Evolutionary conservation across 2,113 vertebrate genomes (phyloP), one percentile per base, ranked within the genome.

Genomic region (Equus przewalskii): DNA sequence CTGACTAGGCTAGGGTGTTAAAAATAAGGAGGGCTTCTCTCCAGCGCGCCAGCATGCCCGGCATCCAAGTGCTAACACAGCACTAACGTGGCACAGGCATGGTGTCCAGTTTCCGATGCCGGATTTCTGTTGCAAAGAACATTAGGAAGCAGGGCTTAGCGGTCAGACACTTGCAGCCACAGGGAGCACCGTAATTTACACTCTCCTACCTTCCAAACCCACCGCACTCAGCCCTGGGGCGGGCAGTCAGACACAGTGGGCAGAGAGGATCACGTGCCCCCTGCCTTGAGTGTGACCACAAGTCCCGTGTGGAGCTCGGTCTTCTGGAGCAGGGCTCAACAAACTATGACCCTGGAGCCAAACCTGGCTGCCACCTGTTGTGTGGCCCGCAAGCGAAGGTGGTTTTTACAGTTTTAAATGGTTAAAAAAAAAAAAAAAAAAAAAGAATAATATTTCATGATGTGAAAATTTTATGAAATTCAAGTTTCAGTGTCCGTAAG

Each of bases 1-100:
- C 64, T 73, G 89, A 75, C 79, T 5, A 60, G 92, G 70, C 83
- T 26, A 87, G 92, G 83, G 97, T 44, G 93, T 98, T 97, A 97
- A 96, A 98, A 97, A 96, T 94, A 97, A 69, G 91, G 94, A 95
- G 82, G 64, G 62, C 76, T 49, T 95, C 93, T 95, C 97, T 97
- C 93, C 83, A 89, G 96, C 86, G 69, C 24, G 0, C 44, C 0
- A 7, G 70, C 49, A 1, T 0, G 9, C 78, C 1, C 36, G 51
- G 89, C 60, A 30, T 30, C 75, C 80, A 14, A 28, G 79, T 7
- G 81, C 73, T 75, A 44, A 16, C 41, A 0, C 60, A 80, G 88
- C 49, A 28, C 60, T 26, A 26, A 3, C 36, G 78, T 85, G 15
- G 15, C 54, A 1, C 15, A 1, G 79, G 36, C 44, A 0, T 6